Base-by-base conservation (phyloP, 2,113 vertebrate species). In the Zosterops japonicus region DNA sequence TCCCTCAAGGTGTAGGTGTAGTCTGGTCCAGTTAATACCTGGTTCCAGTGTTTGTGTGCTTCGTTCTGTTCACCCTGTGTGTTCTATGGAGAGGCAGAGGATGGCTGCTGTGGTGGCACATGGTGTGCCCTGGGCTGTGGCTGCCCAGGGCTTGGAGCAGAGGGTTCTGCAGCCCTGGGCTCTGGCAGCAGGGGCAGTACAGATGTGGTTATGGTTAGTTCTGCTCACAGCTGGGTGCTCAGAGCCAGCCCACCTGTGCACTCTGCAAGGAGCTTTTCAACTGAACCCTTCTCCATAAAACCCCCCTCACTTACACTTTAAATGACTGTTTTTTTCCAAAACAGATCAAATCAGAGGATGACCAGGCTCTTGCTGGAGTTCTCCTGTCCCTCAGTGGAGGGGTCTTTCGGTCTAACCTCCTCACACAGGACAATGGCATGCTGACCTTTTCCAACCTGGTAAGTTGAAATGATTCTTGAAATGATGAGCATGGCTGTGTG, bases 361-460 rank as follows among this genome's bases (percentile, higher is more conserved):
- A 98, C 29, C 97, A 98, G 69, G 98, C 99, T 29, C 98, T 99
- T 24, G 98, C 99, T 2, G 99, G 99, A 31, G 99, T 99, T 63
- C 99, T 99, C 23, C 61, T 99, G 60, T 99, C 99, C 67, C 98
- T 99, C 85, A 99, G 99, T 3, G 99, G 99, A 31, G 99, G 99
- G 5, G 95, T 98, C 80, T 99, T 99, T 82, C 99, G 99, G 20
- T 99, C 99, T 90, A 99, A 99, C 96, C 98, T 99, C 77, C 94
- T 99, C 89, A 99, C 99, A 5, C 99, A 99, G 94, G 99, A 99
- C 65, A 98, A 98, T 0, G 99, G 99, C 76, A 97, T 99, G 83
- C 98, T 99, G 85, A 99, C 99, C 1, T 99, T 99, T 47, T 98
- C 98, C 87, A 99, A 99, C 95, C 98, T 99, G 99, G 99, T 99